Evolutionary conservation across 2,888 invertebrate genomes (phyloP).

Genomic region (Tanytarsus gracilentus): DNA sequence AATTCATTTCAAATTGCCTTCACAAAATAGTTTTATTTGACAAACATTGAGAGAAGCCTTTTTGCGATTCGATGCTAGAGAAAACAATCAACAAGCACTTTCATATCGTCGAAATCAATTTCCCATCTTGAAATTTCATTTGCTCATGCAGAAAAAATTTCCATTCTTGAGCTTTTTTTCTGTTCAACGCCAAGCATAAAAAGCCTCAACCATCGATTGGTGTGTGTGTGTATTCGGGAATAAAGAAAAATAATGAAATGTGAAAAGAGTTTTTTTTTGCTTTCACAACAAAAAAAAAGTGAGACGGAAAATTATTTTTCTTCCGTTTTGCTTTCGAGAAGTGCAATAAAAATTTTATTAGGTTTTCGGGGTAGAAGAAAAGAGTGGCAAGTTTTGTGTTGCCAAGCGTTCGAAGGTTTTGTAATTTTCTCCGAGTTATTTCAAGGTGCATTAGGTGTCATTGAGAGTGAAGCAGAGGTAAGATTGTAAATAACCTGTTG

Average conservation of each 20-base stretch:
- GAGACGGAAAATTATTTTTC: constrained; percentile 9
- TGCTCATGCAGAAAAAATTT: background rate
- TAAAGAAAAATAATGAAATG: constrained; percentile 7
- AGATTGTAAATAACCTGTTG: background rate
- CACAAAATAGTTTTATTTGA: no score
- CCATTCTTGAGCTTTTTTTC: background rate
- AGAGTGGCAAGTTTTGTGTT: background rate
- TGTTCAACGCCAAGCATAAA: no score
- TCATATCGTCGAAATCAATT: background rate
- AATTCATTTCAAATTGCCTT: no score
- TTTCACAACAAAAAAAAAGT: no score
- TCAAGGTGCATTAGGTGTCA: background rate
- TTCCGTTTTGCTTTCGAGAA: background rate
- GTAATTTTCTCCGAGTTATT: background rate
- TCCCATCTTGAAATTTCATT: background rate
- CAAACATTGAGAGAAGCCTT: no score
- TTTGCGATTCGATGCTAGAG: no score
- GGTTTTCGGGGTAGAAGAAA: background rate
- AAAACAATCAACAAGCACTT: background rate
- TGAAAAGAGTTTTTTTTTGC: background rate
- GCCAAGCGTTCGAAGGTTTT: background rate
- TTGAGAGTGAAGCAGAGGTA: background rate
- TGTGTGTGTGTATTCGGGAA: no score
- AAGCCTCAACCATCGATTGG: no score
- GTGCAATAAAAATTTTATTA: constrained; percentile 19